phyloP scores from a whole-genome alignment of 2,888 invertebrate genomes.

The Nemurella pictetii region DNA sequence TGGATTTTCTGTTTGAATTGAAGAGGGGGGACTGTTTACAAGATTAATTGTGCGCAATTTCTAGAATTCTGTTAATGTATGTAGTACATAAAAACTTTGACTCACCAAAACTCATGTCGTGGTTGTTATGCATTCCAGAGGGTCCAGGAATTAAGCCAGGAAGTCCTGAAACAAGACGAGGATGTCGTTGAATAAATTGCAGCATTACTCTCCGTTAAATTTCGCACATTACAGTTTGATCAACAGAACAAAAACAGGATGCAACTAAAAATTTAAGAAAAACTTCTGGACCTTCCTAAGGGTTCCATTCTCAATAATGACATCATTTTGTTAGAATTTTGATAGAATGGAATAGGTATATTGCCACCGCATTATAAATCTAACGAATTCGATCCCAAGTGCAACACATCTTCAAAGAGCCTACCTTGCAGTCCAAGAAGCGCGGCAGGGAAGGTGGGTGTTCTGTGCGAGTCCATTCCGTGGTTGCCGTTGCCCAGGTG shows the following conservation, averaged over 20 bases:
- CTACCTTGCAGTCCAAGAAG: constrained; percentile 80
- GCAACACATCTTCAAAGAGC: no score
- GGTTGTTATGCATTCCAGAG: constrained; percentile 76
- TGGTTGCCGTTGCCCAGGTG: constrained; percentile 58
- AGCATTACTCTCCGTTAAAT: neutral
- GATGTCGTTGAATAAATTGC: neutral
- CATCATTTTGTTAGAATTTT: no score
- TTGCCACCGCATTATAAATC: no score
- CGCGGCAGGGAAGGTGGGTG: constrained; percentile 77
- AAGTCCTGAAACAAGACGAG: constrained; percentile 54
- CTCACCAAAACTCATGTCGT: constrained; percentile 79
- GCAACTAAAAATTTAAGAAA: no score
- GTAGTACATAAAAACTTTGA: constrained; percentile 45
- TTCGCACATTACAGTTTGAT: neutral
- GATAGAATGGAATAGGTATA: no score
- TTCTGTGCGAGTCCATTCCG: constrained; percentile 66
- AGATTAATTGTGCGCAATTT: constrained; percentile 3
- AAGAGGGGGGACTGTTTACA: neutral
- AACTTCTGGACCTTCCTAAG: neutral
- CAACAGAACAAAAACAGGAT: no score
- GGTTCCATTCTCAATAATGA: no score
- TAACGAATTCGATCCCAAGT: no score
- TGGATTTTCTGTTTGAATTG: neutral
- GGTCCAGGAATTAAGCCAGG: constrained; percentile 83
- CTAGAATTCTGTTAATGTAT: neutral